A percentile compares a stretch with the other conserved stretches of the same genome.
These are phyloP conservation scores for Hippoglossus hippoglossus DNA, from an alignment of 2,797 vertebrate species.

Conservation along the genomic window DNA sequence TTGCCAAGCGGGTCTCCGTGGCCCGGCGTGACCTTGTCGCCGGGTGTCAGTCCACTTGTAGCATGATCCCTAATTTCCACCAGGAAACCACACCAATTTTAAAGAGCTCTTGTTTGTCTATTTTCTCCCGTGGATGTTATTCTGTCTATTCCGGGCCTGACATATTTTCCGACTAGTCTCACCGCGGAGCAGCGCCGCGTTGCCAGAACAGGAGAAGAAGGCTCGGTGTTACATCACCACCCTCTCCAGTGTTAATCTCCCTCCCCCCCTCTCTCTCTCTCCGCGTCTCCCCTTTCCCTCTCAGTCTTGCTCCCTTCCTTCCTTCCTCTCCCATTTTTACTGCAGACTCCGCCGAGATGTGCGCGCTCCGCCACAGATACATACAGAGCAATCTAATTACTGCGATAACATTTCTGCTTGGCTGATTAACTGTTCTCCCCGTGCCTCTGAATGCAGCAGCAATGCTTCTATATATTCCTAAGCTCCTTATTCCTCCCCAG, in stretches of 20 bases:
- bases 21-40: constrained; percentile 50
- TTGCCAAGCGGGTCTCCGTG: constrained; percentile 19
- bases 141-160: constrained; percentile 54
- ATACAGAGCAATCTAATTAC: constrained; percentile 78
- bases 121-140: constrained; percentile 47
- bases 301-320: constrained; percentile 15
- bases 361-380: constrained; percentile 61
- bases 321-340: constrained; percentile 36
- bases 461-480: constrained; percentile 71
- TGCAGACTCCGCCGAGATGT: constrained; percentile 63
- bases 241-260: constrained; percentile 66
- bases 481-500: constrained; percentile 76
- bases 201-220: constrained; percentile 57
- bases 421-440: constrained; percentile 75
- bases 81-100: constrained; percentile 50
- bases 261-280: neutral
- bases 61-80: constrained; percentile 55
- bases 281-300: constrained; percentile 22
- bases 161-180: constrained; percentile 66
- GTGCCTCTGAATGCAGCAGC: constrained; percentile 62
- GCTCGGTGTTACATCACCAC: constrained; percentile 64
- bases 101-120: constrained; percentile 62
- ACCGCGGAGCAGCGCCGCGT: constrained; percentile 30
- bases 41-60: constrained; percentile 26
- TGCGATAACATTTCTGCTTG: constrained; percentile 78